Conservation (phyloP, 2,888 invertebrate species). For the Quadriops clusia region DNA sequence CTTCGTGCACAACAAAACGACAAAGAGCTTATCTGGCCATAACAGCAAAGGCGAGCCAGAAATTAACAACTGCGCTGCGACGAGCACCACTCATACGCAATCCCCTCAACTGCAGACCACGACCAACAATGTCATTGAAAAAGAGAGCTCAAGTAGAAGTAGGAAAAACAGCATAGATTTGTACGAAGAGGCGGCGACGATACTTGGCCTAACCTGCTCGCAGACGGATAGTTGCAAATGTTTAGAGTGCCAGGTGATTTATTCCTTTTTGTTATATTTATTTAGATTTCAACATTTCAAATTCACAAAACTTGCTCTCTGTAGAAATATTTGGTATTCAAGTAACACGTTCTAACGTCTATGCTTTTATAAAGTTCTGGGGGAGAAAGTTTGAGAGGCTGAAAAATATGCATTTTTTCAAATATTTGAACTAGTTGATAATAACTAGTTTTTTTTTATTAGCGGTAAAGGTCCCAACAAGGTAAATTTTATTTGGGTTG, state of each 20-base stretch:
- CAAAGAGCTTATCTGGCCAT: conserved; percentile 16
- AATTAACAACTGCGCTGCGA: conserved; percentile 13
- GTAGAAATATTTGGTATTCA: no score
- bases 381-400: no score
- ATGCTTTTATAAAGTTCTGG: no score
- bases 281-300: no score
- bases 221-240: conserved; percentile 35
- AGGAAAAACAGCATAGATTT: conserved; percentile 31
- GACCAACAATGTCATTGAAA: conserved; percentile 5
- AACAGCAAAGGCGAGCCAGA: conserved; percentile 15
- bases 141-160: conserved; percentile 19
- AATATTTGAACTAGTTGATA: no score
- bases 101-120: conserved; percentile 1
- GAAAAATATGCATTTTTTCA: no score
- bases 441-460: no score
- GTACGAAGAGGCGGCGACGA: conserved; percentile 34
- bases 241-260: conserved; percentile 33
- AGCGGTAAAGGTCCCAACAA: no score
- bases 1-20: conserved; percentile 25
- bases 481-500: no score
- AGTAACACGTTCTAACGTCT: no score
- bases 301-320: no score
- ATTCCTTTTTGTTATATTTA: no score
- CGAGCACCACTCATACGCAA: conserved; percentile 1
- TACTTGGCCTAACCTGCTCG: conserved; percentile 32